Percentiles rank a stretch among this genome's conserved stretches.
Conservation (phyloP, 2,888 invertebrate genomes). For the Mimachlamys varia region DNA sequence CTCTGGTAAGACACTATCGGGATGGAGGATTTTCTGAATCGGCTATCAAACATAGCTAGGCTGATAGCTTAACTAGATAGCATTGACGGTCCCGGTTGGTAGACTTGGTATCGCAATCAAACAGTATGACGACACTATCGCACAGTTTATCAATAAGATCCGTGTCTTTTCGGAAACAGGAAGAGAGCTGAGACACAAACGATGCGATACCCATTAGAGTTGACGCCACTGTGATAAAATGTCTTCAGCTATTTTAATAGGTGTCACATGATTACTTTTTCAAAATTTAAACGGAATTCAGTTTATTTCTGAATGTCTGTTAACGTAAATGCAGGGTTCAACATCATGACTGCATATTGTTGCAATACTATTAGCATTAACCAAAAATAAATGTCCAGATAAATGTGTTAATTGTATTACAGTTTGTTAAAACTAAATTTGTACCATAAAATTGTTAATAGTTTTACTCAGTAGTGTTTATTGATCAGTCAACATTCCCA, state of each 20-base stretch:
- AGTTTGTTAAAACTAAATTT: no score
- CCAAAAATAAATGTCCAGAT: not conserved
- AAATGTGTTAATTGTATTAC: no score
- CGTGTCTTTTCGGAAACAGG: constrained; percentile 21
- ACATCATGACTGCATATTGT: not conserved
- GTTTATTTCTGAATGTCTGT: not conserved
- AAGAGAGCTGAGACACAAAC: constrained; percentile 8
- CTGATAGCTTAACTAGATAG: constrained; percentile 5
- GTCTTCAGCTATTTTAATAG: constrained; percentile 24
- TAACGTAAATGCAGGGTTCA: not conserved
- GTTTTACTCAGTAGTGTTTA: no score
- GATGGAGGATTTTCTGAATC: constrained; percentile 23
- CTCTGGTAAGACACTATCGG: not conserved
- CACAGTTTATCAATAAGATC: constrained; percentile 21
- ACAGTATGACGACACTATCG: not conserved
- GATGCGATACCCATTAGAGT: constrained; percentile 30
- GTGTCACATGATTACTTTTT: constrained; percentile 5
- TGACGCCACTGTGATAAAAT: constrained; percentile 17
- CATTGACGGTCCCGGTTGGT: not conserved
- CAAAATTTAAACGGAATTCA: constrained; percentile 2
- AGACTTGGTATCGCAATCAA: not conserved
- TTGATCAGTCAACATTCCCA: no score
- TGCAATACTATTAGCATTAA: no score
- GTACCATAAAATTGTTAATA: no score
- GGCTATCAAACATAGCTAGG: not conserved